These are phyloP conservation scores for Neofelis nebulosa DNA, from an alignment of 2,113 vertebrate species.

Conservation along the genomic window DNA sequence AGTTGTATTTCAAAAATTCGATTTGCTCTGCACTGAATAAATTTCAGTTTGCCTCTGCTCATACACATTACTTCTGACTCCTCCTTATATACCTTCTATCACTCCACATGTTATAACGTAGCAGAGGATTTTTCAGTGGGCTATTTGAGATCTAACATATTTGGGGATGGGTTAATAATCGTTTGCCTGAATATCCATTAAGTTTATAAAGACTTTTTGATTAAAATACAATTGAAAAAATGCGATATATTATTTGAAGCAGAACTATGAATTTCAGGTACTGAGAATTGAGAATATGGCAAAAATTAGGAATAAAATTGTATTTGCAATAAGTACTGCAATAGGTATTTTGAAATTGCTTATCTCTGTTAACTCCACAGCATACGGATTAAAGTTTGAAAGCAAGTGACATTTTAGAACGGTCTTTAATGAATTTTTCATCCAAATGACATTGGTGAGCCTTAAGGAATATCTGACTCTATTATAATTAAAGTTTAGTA, in stretches of 20 bases:
- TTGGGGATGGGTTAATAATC: not conserved
- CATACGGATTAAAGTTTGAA: conserved; percentile 59
- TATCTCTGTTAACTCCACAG: not conserved
- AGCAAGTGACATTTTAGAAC: not conserved
- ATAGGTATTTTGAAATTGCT: not conserved
- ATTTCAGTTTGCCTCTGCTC: not conserved
- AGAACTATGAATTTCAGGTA: not conserved
- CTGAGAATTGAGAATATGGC: not conserved
- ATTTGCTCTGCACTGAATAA: not conserved
- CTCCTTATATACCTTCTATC: not conserved
- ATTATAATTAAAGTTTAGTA: conserved; percentile 74
- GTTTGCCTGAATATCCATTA: not conserved
- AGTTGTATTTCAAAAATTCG: not conserved
- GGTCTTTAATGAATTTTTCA: conserved; percentile 78
- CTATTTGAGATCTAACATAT: not conserved
- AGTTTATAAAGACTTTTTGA: not conserved
- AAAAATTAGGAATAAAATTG: conserved; percentile 54
- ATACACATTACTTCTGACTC: not conserved
- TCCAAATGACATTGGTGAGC: conserved; percentile 54
- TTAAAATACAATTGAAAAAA: not conserved
- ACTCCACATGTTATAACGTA: not conserved
- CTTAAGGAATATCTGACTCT: conserved; percentile 66
- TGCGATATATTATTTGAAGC: not conserved
- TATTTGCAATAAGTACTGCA: conserved; percentile 27
- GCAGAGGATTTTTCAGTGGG: not conserved